These are phyloP conservation scores for Heliothis subflexa DNA, from an alignment of 1,140 invertebrate species.

Conservation along the genomic window DNA sequence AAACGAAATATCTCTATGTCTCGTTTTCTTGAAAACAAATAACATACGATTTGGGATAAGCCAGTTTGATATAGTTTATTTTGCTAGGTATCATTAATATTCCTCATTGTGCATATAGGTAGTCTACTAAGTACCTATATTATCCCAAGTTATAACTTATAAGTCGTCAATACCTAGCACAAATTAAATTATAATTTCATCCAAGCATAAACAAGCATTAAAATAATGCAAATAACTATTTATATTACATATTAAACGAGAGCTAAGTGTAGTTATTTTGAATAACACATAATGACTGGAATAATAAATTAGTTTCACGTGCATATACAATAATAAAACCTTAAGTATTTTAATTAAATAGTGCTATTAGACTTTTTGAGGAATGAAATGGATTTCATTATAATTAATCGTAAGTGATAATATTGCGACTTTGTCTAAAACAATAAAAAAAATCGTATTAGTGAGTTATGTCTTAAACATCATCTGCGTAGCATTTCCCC, in stretches of 20 bases:
- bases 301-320: constrained; percentile 31
- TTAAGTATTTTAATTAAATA: not conserved
- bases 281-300: constrained; percentile 26
- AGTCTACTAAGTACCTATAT: too few species aligned
- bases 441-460: too few species aligned
- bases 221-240: constrained; percentile 16
- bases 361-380: constrained; percentile 3
- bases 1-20: too few species aligned
- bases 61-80: too few species aligned
- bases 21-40: too few species aligned
- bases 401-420: not conserved
- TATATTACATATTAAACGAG: constrained; percentile 20
- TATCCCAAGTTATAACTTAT: too few species aligned
- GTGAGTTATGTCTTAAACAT: too few species aligned
- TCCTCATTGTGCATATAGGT: too few species aligned
- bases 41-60: too few species aligned
- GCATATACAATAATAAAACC: constrained; percentile 15
- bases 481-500: too few species aligned
- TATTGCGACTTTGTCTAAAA: not conserved
- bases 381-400: constrained; percentile 3
- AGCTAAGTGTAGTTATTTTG: not conserved
- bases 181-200: not conserved
- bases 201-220: not conserved
- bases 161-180: not conserved
- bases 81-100: too few species aligned